phyloP scores from a whole-genome alignment of 2,113 vertebrate genomes.

The Megaptera novaeangliae region DNA sequence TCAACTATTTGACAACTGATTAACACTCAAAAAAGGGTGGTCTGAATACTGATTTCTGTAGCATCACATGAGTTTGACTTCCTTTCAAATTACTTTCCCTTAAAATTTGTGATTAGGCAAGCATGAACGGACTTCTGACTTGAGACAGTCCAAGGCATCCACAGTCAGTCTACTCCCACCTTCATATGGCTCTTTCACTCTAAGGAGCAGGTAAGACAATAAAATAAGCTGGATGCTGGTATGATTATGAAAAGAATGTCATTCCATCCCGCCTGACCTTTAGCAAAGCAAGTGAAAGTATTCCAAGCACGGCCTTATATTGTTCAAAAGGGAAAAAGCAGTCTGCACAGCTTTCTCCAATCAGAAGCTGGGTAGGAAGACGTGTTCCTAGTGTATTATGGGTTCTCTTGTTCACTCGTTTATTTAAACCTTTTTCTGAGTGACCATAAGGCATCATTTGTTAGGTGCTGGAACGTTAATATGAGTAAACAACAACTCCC shows the following conservation, averaged over 20 bases:
- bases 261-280: not conserved
- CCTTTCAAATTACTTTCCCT: not conserved
- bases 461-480: not conserved
- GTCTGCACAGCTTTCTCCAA: not conserved
- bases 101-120: not conserved
- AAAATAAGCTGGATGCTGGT: not conserved
- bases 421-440: not conserved
- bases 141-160: not conserved
- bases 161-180: not conserved
- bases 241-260: not conserved
- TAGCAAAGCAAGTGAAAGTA: not conserved
- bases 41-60: not conserved
- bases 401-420: not conserved
- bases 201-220: not conserved
- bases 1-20: not conserved
- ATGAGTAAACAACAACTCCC: not conserved
- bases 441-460: not conserved
- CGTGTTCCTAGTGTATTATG: not conserved
- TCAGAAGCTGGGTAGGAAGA: not conserved
- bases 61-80: not conserved
- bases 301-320: not conserved
- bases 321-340: not conserved
- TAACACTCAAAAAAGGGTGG: not conserved
- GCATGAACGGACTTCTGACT: not conserved
- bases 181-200: not conserved